phyloP scores from a whole-genome alignment of 1,140 invertebrate genomes.

The Luehdorfia chinensis region DNA sequence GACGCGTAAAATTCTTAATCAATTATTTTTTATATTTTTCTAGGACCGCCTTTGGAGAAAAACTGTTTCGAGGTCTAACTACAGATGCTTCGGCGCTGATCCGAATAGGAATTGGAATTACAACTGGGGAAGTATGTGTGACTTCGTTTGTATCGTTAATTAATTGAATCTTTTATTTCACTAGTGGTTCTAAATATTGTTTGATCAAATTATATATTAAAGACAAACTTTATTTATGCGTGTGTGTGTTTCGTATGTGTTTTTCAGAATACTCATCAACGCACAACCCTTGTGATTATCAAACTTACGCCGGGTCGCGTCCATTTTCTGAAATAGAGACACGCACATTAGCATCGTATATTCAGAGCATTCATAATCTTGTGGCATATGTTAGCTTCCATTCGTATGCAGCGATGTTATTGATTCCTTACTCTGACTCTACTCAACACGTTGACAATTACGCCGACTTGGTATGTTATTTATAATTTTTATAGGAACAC shows the following conservation, averaged over 20 bases:
- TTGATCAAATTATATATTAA: too few species aligned
- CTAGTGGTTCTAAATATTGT: background rate
- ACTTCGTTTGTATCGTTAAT: background rate
- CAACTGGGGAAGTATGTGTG: slow-evolving; percentile 78
- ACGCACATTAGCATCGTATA: slow-evolving; percentile 43
- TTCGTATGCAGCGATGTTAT: slow-evolving; percentile 47
- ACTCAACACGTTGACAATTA: slow-evolving; percentile 55
- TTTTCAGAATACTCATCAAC: slow-evolving; percentile 50
- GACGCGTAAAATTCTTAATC: too few species aligned
- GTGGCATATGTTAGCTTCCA: slow-evolving; percentile 58
- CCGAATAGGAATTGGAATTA: slow-evolving; percentile 87
- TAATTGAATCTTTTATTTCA: background rate
- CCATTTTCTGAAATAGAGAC: slow-evolving; percentile 66
- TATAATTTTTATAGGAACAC: background rate
- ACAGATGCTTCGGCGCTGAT: slow-evolving; percentile 81
- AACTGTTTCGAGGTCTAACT: slow-evolving; percentile 78
- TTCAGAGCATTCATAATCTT: slow-evolving; percentile 48
- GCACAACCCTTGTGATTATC: slow-evolving; percentile 51
- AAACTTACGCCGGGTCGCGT: slow-evolving; percentile 47
- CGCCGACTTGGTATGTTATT: slow-evolving; percentile 51
- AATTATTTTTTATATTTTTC: too few species aligned
- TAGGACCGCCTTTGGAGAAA: slow-evolving; percentile 87
- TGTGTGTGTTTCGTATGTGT: too few species aligned
- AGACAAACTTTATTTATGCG: too few species aligned
- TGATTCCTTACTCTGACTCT: slow-evolving; percentile 60